These are phyloP conservation scores for Tortricodes alternella DNA, from an alignment of 2,888 invertebrate genomes.

Conservation along the genomic window DNA sequence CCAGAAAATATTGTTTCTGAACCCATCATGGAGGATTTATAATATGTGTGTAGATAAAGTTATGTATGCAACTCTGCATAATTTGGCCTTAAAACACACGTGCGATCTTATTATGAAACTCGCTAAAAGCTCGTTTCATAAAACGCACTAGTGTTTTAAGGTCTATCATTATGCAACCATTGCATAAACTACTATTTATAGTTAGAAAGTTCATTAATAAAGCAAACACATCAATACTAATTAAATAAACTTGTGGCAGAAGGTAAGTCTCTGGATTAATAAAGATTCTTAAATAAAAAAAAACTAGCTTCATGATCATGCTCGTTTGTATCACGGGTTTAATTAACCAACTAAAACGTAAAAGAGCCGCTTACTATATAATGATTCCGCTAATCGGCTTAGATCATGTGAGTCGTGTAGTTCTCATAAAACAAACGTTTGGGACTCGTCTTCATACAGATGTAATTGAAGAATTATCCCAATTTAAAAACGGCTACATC, in stretches of 20 bases:
- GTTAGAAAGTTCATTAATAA: conserved; percentile 9
- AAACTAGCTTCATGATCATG: conserved; percentile 18
- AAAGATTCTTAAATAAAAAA: conserved; percentile 18
- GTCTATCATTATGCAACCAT: too few species aligned
- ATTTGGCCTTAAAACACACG: too few species aligned
- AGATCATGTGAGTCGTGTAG: conserved; percentile 1
- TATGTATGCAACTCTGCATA: too few species aligned
- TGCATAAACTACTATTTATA: too few species aligned
- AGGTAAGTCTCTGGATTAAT: conserved; percentile 18
- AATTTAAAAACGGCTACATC: conserved; percentile 1
- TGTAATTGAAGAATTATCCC: conserved; percentile 7
- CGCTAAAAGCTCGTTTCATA: too few species aligned
- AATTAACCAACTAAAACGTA: conserved; percentile 15
- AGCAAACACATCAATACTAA: conserved; percentile 20
- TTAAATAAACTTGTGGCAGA: conserved; percentile 20
- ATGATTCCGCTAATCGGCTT: conserved; percentile 16
- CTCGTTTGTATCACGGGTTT: conserved; percentile 16
- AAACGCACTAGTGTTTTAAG: too few species aligned
- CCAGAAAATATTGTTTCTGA: too few species aligned
- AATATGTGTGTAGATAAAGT: too few species aligned
- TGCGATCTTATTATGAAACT: too few species aligned
- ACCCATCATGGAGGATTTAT: too few species aligned
- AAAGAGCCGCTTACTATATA: conserved; percentile 14
- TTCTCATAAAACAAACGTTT: conserved; percentile 1
- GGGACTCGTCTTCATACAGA: neutral